Conservation (phyloP, 2,113 vertebrate genomes). For the Synodontis membranacea region DNA sequence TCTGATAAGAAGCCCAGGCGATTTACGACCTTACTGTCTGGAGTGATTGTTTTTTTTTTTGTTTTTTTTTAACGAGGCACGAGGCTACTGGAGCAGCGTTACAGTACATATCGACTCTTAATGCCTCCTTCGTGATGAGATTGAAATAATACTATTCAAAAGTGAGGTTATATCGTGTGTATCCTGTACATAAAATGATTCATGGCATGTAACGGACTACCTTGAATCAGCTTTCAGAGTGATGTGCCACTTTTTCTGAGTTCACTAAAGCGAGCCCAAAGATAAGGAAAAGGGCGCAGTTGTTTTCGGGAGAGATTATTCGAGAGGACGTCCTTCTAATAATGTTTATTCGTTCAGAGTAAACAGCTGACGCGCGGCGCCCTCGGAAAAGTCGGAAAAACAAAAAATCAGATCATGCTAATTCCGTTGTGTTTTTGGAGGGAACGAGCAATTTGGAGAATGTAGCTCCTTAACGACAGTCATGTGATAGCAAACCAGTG, state of each 20-base stretch:
- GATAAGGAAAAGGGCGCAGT: not conserved
- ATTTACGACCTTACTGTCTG: constrained; percentile 37
- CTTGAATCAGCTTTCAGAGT: not conserved
- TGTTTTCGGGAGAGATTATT: not conserved
- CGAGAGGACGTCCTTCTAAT: not conserved
- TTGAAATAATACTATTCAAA: not conserved
- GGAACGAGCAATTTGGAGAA: not conserved
- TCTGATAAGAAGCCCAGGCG: constrained; percentile 35
- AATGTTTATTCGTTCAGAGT: not conserved
- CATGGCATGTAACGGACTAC: not conserved
- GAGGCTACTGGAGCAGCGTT: not conserved
- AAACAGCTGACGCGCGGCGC: not conserved
- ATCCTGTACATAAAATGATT: not conserved
- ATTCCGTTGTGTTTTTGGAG: constrained; percentile 8
- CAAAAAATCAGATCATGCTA: not conserved
- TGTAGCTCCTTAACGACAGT: constrained; percentile 24
- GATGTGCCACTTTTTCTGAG: not conserved
- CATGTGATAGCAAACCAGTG: constrained; percentile 35
- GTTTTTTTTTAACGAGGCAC: not conserved
- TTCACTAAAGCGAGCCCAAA: not conserved
- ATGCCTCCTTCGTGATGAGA: not conserved
- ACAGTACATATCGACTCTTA: not conserved
- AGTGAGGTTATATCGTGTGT: not conserved
- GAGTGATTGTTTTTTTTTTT: constrained; percentile 30
- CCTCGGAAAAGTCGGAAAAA: not conserved